Conservation (phyloP, 2,797 vertebrate species). For the Oophaga sylvatica region DNA sequence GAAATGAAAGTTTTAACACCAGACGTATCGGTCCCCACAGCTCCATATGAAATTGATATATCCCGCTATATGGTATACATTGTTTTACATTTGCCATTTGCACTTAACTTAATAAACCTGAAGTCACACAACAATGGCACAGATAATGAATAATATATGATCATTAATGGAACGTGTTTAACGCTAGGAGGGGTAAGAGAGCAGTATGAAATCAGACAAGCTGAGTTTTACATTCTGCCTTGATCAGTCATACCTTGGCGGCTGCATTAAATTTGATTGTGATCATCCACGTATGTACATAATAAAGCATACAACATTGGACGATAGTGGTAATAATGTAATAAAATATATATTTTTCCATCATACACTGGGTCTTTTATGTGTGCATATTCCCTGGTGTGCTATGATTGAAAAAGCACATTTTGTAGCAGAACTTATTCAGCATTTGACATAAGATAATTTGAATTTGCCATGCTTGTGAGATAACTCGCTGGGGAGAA, state of each 20-base stretch:
- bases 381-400: slow-evolving; percentile 66
- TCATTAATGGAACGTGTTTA: background rate
- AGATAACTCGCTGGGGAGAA: slow-evolving; percentile 81
- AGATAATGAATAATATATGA: slow-evolving; percentile 28
- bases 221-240: slow-evolving; percentile 13
- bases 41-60: slow-evolving; percentile 3
- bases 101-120: slow-evolving; percentile 1
- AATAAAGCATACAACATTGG: slow-evolving; percentile 53
- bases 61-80: background rate
- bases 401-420: slow-evolving; percentile 76
- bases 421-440: slow-evolving; percentile 72
- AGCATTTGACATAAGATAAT: slow-evolving; percentile 84
- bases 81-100: background rate
- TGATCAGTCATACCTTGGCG: slow-evolving; percentile 36
- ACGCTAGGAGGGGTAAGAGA: background rate
- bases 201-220: slow-evolving; percentile 4
- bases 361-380: slow-evolving; percentile 57
- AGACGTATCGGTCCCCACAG: background rate
- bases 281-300: slow-evolving; percentile 52
- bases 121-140: background rate
- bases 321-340: slow-evolving; percentile 54
- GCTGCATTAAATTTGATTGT: slow-evolving; percentile 49
- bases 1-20: background rate
- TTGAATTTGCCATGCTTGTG: slow-evolving; percentile 84
- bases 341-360: slow-evolving; percentile 57